These are phyloP conservation scores for Cynopterus brachyotis DNA, from an alignment of 2,113 vertebrate species.

Conservation along the genomic window DNA sequence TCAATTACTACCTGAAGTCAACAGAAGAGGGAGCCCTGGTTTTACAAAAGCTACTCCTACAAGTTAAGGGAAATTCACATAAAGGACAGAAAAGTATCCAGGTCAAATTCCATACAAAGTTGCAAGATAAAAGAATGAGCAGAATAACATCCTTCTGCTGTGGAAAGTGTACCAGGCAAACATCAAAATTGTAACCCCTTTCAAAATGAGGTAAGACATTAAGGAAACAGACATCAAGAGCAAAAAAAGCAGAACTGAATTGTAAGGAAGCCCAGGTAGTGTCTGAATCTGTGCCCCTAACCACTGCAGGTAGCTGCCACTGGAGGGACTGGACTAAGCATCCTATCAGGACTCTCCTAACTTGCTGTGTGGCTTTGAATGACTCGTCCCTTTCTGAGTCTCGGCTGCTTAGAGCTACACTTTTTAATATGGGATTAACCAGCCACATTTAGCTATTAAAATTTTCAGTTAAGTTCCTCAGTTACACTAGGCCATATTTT, in stretches of 20 bases:
- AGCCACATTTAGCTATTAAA: background rate
- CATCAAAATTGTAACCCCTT: background rate
- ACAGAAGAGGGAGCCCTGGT: conserved; percentile 7
- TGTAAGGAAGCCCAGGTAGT: background rate
- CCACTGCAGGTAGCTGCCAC: background rate
- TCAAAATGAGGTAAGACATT: background rate
- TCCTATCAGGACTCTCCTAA: background rate
- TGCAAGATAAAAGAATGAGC: background rate
- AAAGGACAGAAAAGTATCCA: background rate
- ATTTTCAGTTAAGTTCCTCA: background rate
- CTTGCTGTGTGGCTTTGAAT: background rate
- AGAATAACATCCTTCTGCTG: background rate
- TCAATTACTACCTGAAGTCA: background rate
- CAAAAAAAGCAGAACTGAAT: background rate
- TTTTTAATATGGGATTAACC: background rate
- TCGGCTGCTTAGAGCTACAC: background rate
- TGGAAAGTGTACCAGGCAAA: background rate
- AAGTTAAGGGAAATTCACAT: background rate
- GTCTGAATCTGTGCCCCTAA: background rate
- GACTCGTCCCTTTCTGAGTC: background rate
- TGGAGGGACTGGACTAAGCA: background rate
- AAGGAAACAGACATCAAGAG: background rate
- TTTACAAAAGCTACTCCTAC: background rate
- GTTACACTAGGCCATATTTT: background rate
- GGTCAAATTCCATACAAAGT: background rate